Conservation (phyloP, 2,888 invertebrate species). For the Platerodrilus igneus region DNA sequence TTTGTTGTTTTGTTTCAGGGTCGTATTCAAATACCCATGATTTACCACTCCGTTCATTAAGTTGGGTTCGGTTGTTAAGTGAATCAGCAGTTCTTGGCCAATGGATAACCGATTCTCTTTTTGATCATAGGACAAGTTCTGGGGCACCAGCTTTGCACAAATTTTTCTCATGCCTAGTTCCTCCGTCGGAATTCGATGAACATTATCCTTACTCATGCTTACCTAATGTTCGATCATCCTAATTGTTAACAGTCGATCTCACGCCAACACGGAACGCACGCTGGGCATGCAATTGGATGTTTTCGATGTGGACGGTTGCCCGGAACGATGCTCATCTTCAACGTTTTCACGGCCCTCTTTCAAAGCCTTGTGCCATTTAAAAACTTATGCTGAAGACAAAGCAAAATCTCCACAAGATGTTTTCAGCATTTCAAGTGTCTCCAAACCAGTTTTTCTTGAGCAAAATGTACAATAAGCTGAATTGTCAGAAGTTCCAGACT, state of each 20-base stretch:
- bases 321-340: not conserved
- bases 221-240: too few relatives aligned
- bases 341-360: not conserved
- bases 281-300: not conserved
- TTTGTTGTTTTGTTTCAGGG: too few relatives aligned
- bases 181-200: too few relatives aligned
- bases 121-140: too few relatives aligned
- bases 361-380: constrained; percentile 1
- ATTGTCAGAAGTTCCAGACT: too few relatives aligned
- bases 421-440: not conserved
- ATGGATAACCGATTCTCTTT: too few relatives aligned
- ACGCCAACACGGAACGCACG: constrained; percentile 1
- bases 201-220: too few relatives aligned
- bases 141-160: too few relatives aligned
- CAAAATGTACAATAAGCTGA: too few relatives aligned
- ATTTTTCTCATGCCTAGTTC: not conserved
- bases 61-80: too few relatives aligned
- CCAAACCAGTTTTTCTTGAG: not conserved
- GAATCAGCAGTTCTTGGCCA: too few relatives aligned
- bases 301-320: not conserved
- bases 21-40: not conserved
- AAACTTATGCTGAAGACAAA: constrained; percentile 3
- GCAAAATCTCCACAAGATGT: constrained; percentile 1
- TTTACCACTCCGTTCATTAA: not conserved
- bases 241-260: not conserved